Evolutionary conservation across 2,888 invertebrate genomes (phyloP).

Genomic region (Exocentrus adspersus): DNA sequence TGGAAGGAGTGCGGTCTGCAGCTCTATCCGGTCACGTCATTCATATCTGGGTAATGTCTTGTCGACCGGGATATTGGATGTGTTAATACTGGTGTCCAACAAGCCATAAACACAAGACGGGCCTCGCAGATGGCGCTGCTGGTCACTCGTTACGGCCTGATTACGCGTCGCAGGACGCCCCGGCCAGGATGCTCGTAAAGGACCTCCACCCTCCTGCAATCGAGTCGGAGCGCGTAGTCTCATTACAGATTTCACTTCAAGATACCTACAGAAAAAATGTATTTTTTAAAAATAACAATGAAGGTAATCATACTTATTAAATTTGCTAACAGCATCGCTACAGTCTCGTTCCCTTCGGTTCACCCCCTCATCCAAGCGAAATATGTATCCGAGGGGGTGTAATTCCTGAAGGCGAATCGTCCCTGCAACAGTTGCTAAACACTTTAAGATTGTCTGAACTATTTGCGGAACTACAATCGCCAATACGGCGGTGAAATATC

Average conservation of each 20-base stretch:
- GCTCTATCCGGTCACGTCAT: conserved; percentile 61
- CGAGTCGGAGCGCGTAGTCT: not conserved
- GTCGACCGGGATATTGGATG: conserved; percentile 63
- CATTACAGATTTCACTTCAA: too few relatives aligned
- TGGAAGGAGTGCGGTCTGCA: conserved; percentile 41
- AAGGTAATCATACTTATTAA: too few relatives aligned
- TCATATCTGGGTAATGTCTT: conserved; percentile 64
- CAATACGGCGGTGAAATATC: conserved; percentile 60
- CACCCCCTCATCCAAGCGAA: not conserved
- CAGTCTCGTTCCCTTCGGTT: not conserved
- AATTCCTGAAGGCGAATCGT: conserved; percentile 6
- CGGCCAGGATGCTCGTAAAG: conserved; percentile 39
- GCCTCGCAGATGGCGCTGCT: conserved; percentile 60
- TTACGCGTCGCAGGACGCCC: conserved; percentile 53
- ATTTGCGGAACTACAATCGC: conserved; percentile 61
- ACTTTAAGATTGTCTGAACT: conserved; percentile 60
- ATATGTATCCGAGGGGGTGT: conserved; percentile 15
- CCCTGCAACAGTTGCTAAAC: conserved; percentile 53
- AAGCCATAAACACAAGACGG: conserved; percentile 64
- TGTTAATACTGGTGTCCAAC: conserved; percentile 64
- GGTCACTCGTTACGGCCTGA: conserved; percentile 62
- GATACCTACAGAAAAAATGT: too few relatives aligned
- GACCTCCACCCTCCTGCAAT: conserved; percentile 21
- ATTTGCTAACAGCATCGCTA: not conserved
- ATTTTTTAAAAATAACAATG: too few relatives aligned